Conservation (phyloP, 2,888 invertebrate species). For the Marronus borbonicus region DNA sequence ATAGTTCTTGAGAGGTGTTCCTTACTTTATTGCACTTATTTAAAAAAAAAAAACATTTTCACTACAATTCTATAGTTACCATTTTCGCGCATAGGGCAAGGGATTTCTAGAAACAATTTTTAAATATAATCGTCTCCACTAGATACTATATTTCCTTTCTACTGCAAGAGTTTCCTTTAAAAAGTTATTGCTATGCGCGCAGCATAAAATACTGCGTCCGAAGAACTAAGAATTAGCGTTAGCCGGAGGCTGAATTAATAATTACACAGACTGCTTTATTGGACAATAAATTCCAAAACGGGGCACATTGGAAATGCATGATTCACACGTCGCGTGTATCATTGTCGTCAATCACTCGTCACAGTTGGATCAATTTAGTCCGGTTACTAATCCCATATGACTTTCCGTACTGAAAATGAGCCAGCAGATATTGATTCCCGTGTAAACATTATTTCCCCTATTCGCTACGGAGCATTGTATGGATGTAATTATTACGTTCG, state of each 20-base stretch:
- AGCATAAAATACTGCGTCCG: not conserved
- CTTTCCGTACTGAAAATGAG: conserved; percentile 63
- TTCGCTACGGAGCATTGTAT: not conserved
- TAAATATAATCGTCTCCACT: no score
- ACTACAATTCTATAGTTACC: no score
- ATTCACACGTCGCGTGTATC: conserved; percentile 65
- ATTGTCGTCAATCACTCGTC: conserved; percentile 68
- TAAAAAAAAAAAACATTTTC: no score
- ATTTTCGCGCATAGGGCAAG: no score
- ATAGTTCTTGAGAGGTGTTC: no score
- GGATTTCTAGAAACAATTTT: no score
- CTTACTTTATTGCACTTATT: no score
- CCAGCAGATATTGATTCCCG: conserved; percentile 62
- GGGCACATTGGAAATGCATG: conserved; percentile 60
- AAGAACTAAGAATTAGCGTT: conserved; percentile 11
- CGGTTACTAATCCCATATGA: conserved; percentile 60
- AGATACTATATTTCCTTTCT: no score
- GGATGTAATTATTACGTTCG: not conserved
- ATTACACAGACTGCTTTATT: conserved; percentile 54
- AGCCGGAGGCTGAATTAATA: conserved; percentile 57
- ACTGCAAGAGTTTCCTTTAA: not conserved
- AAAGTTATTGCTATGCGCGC: not conserved
- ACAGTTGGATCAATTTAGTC: conserved; percentile 63
- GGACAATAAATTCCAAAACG: conserved; percentile 57
- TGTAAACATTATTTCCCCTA: conserved; percentile 12